Base-by-base conservation (phyloP, 2,797 vertebrate genomes). In the Phrynocephalus forsythii region DNA sequence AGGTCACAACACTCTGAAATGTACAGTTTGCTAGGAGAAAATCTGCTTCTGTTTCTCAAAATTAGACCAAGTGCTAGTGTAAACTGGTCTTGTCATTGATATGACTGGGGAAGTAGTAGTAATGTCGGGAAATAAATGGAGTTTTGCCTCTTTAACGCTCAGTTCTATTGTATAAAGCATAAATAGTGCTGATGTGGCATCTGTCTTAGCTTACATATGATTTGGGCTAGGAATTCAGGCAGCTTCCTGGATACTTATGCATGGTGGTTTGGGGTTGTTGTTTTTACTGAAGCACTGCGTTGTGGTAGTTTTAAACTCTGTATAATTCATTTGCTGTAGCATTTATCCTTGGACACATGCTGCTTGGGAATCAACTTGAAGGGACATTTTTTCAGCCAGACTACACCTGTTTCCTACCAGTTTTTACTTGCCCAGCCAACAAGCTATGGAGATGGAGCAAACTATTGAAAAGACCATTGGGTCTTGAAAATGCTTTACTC, bases 231-330 rank as follows among this genome's bases (percentile, higher is more conserved):
- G 69, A 81, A 16, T 88, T 79, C 84, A 52, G 68, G 44, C 38
- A 79, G 68, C 68, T 88, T 88, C 78, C 71, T 85, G 78, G 78
- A 68, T 76, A 75, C 71, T 69, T 78, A 85, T 81, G 60, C 67
- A 75, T 75, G 38, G 38, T 3, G 38, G 38, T 3, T 44, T 44
- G 3, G 38, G 33, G 33, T 33, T 33, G 33, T 63, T 82, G 8
- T n/a, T 85, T 68, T 20, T 81, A 52, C 60, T 85, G 71, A 82
- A 85, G 75, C 16, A 76, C 33, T 5, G 9, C 18, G 2, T 81
- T 52, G 33, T 69, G 60, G 60, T 38, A 50, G 60, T 82, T 82
- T 68, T 26, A 76, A 82, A 82, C 63, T 56, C 81, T 44, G 52
- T 80, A 72, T 48, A 33, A 38, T 79, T 30, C 66, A 30, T 85